Percentiles rank a stretch among this genome's conserved stretches.
These are phyloP conservation scores for Thereva unica DNA, from an alignment of 2,888 invertebrate species.

Conservation along the genomic window DNA sequence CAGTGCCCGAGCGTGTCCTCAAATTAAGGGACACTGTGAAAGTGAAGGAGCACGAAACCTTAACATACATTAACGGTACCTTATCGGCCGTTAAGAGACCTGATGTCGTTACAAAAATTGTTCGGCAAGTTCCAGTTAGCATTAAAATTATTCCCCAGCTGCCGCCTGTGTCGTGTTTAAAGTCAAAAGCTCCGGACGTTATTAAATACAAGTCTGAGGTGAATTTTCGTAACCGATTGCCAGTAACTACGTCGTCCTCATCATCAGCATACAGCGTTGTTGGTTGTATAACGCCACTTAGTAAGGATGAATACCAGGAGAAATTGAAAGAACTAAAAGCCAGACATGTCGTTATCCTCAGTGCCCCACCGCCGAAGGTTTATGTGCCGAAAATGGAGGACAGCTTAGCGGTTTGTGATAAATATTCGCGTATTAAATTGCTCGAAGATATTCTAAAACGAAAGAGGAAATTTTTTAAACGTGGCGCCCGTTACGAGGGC, in stretches of 20 bases:
- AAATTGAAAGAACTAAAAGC: slow-evolving; percentile 9
- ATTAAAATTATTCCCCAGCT: neutral
- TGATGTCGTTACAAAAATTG: neutral
- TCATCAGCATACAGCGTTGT: neutral
- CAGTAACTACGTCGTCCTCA: neutral
- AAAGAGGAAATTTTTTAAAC: slow-evolving; percentile 8
- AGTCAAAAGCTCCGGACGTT: neutral
- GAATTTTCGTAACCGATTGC: slow-evolving; percentile 6
- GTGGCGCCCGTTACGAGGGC: slow-evolving; percentile 6
- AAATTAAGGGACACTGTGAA: neutral
- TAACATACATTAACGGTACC: slow-evolving; percentile 26
- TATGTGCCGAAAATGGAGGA: slow-evolving; percentile 13
- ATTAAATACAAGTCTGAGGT: slow-evolving; percentile 9
- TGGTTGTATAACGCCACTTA: neutral
- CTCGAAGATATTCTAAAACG: slow-evolving; percentile 28
- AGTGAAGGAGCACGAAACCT: slow-evolving; percentile 11
- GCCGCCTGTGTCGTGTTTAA: neutral
- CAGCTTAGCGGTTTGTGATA: slow-evolving; percentile 6
- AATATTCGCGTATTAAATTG: slow-evolving; percentile 20
- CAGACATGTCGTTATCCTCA: slow-evolving; percentile 21
- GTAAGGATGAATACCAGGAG: neutral
- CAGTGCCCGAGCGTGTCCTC: neutral
- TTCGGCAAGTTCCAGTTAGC: neutral
- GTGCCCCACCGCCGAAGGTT: neutral
- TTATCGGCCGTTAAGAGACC: neutral